Base-by-base conservation (phyloP, 1,140 invertebrate species). In the Monochamus saltuarius region DNA sequence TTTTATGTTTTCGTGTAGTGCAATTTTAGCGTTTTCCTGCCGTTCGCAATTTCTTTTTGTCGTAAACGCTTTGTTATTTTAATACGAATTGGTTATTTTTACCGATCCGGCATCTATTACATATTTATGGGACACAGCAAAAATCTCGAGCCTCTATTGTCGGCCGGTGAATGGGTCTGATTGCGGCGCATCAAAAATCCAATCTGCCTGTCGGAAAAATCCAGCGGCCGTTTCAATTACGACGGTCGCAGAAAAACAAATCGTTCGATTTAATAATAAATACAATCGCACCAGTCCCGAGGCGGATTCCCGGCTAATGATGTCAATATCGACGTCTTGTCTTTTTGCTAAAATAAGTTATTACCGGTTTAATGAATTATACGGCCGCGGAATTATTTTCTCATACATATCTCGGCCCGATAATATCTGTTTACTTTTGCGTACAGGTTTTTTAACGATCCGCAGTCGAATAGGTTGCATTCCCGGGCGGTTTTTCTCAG, bases 281-380 rank as follows among this genome's bases (percentile, higher is more conserved):
- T 59, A 64, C 55, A 67, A 67, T 67, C 61, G 54, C 61, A n/a
- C 40, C 61, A 50, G 56, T 61, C 56, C 35, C 58, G 42, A 45
- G 38, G 43, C 36, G 61, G 59, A 67, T 67, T 67, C 65, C 39
- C 58, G 22, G 39, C 61, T 67, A 67, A 67, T 67, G 65, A 67
- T 67, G 65, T 64, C 62, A 64, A 67, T 67, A 67, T 64, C 62
- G 62, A 64, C 56, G 56, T 56, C 45, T n/a, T 52, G 55, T 39
- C 53, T 56, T 67, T 69, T 67, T 69, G 46, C 46, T 58, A 62
- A 69, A 69, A 69, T 69, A 69, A 69, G 67, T 66, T 63, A 69
- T 69, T 69, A 69, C 65, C 64, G 64, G 62, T 67, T 69, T 67
- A 62, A 63, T 69, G 65, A 65, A 67, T 69, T 62, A 60, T 67